Evolutionary conservation across 1,140 invertebrate species (phyloP), one percentile per base, ranked within the genome.

Genomic region (Drusus annulatus): DNA sequence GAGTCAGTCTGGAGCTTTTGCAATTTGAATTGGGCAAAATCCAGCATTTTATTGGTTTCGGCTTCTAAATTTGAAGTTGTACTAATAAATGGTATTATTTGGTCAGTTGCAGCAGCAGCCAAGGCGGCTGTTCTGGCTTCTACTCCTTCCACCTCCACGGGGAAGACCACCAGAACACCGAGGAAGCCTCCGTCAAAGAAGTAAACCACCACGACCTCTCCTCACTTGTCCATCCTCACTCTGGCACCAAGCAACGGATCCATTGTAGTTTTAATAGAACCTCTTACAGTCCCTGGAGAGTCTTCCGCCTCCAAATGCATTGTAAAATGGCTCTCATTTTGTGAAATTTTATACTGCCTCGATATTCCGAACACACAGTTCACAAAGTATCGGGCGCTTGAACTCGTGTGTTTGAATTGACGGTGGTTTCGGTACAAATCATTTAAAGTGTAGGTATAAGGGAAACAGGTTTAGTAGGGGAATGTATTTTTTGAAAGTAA

Each of bases 121-220:
- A 88, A 89, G 83, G 80, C 86, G 6, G 84, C 86, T 0, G 87
- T 87, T 2, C 84, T 88, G 74, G 87, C 87, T 63, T 86, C 89
- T 10, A 87, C 86, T 3, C 89, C 89, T 2, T 90, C 89, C 3
- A 90, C 89, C 10, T 89, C 89, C 36, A 89, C 88, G 4, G 89
- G 88, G 58, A 89, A 90, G 83, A 85, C 86, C 6, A 87, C 87
- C 6, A 86, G 88, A 82, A 87, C 88, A 77, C 88, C 88, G 74
- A 85, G 89, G 31, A 88, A 89, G 76, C 88, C 88, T 50, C 87
- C 87, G 52, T 84, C 87, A 52, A 86, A 88, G 82, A 89, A 89
- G 86, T 89, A 88, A 88, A 45, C 25, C 60, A 54, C 5, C 60
- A n/a, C 17, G 23, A 25, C 36, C 50, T 31, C 17, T 58, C 51